A percentile compares a stretch with the other conserved stretches of the same genome.
phyloP scores from a whole-genome alignment of 2,797 vertebrate genomes.

The Crenichthys baileyi region DNA sequence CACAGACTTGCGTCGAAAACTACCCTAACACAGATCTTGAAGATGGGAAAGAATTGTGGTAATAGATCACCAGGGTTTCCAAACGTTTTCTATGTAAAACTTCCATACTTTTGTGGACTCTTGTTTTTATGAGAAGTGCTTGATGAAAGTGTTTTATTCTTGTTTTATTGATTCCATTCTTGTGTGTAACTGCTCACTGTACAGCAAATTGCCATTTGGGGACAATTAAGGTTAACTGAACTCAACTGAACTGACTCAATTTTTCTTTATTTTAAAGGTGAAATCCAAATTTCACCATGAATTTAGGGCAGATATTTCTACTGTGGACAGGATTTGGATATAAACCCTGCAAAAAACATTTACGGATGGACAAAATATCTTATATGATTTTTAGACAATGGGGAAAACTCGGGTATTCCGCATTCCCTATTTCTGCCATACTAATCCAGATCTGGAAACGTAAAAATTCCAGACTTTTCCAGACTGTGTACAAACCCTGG shows the following conservation, averaged over 20 bases:
- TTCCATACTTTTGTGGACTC: too few relatives aligned
- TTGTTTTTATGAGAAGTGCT: too few relatives aligned
- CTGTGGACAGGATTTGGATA: too few relatives aligned
- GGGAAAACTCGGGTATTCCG: not conserved
- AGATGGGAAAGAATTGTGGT: conserved; percentile 33
- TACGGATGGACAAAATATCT: too few relatives aligned
- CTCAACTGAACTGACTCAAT: not conserved
- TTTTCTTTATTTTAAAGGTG: not conserved
- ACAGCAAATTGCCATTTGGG: too few relatives aligned
- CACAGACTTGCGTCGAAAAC: not conserved
- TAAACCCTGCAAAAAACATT: too few relatives aligned
- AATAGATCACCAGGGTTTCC: conserved; percentile 13
- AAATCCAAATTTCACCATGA: not conserved
- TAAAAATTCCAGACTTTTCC: not conserved
- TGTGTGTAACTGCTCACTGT: too few relatives aligned
- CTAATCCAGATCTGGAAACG: not conserved
- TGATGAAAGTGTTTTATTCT: too few relatives aligned
- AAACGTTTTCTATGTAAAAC: not conserved
- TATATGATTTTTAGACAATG: not conserved
- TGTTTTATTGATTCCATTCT: too few relatives aligned
- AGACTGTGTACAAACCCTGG: not conserved
- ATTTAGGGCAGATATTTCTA: not conserved
- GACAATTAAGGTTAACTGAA: too few relatives aligned
- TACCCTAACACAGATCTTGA: conserved; percentile 33
- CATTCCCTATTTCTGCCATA: not conserved